These are phyloP conservation scores for Cladorhizidae sp. DNA, from an alignment of 37 sponge, comb jelly and placozoan genomes.

Conservation along the genomic window DNA sequence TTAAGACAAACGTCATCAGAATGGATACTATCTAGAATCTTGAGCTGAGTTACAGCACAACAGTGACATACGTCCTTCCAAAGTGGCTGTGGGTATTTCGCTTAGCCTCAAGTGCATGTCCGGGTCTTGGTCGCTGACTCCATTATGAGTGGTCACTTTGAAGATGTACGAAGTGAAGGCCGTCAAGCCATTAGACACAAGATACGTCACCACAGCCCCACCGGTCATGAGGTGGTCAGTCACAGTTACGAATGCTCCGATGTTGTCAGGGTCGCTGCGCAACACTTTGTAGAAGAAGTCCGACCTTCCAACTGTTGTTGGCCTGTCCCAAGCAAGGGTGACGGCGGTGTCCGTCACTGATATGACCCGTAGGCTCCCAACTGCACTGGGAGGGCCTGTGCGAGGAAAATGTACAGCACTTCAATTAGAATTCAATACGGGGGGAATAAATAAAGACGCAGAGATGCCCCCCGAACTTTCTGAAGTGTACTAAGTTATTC, in stretches of 20 bases:
- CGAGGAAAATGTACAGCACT: neutral
- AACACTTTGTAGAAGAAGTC: constrained; percentile 21
- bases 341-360: neutral
- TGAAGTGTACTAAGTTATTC: no score
- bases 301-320: neutral
- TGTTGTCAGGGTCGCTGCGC: constrained; percentile 6
- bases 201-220: neutral
- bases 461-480: no score
- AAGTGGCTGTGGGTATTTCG: neutral
- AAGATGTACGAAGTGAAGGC: constrained; percentile 8
- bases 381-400: constrained; percentile 11
- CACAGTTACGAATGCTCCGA: neutral
- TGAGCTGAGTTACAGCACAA: neutral
- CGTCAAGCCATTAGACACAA: neutral
- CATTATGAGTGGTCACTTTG: constrained; percentile 19
- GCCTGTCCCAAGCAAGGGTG: neutral
- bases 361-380: neutral
- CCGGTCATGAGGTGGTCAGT: neutral
- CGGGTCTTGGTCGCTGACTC: constrained; percentile 19
- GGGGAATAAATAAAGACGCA: no score
- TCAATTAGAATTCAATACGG: no score
- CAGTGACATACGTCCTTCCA: neutral
- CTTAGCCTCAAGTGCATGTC: neutral
- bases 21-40: neutral
- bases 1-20: no score